Percentiles rank a stretch among this genome's conserved stretches.
phyloP scores from a whole-genome alignment of 2,888 invertebrate genomes.

The Drosophila mimica region DNA sequence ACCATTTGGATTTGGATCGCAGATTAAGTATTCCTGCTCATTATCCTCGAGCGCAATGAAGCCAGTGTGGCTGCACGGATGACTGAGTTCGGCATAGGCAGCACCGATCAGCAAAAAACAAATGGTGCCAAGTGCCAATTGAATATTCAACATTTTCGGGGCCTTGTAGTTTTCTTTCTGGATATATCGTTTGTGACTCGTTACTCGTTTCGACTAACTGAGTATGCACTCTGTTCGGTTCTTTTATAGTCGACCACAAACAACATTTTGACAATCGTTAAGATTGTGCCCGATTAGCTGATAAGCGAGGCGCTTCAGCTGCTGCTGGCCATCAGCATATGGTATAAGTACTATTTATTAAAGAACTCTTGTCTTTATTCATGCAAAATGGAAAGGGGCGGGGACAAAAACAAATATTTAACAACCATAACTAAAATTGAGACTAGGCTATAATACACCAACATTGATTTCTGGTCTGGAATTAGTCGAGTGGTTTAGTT shows the following conservation, averaged over 20 bases:
- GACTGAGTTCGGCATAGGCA: slow-evolving; percentile 20
- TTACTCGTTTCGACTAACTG: slow-evolving; percentile 65
- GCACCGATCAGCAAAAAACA: slow-evolving; percentile 29
- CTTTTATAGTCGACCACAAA: slow-evolving; percentile 70
- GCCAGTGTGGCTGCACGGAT: slow-evolving; percentile 53
- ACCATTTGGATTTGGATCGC: slow-evolving; percentile 51
- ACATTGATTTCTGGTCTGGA: slow-evolving; percentile 42
- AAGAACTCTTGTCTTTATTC: slow-evolving; percentile 64
- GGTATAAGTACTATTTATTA: slow-evolving; percentile 16
- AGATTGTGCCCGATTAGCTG: slow-evolving; percentile 58
- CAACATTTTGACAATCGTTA: slow-evolving; percentile 29
- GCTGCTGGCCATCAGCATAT: slow-evolving; percentile 8
- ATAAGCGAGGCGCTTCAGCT: slow-evolving; percentile 43
- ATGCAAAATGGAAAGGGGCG: slow-evolving; percentile 33
- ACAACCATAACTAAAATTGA: slow-evolving; percentile 34
- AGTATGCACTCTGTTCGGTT: slow-evolving; percentile 33
- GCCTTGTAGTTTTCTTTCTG: not conserved
- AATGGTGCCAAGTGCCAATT: slow-evolving; percentile 30
- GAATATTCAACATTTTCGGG: slow-evolving; percentile 34
- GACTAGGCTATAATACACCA: slow-evolving; percentile 65
- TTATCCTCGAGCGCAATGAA: slow-evolving; percentile 60
- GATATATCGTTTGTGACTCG: slow-evolving; percentile 36
- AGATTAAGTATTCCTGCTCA: slow-evolving; percentile 58
- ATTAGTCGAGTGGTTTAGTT: slow-evolving; percentile 12
- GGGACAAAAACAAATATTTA: slow-evolving; percentile 23